Conservation (phyloP, 2,797 vertebrate genomes). For the Manis pentadactyla region DNA sequence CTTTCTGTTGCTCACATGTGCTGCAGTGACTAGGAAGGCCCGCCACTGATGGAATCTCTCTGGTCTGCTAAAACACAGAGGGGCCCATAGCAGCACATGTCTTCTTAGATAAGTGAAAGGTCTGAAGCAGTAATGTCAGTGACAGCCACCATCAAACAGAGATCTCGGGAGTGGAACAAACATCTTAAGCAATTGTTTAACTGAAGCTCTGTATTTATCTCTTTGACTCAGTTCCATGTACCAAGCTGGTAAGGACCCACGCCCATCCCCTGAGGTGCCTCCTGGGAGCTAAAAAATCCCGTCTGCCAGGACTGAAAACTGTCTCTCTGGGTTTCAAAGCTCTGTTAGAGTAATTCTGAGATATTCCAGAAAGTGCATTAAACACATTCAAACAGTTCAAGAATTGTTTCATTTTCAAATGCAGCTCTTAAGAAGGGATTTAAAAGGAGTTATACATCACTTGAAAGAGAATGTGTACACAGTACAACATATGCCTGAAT, state of each 20-base stretch:
- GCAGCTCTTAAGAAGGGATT: background rate
- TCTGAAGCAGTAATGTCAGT: background rate
- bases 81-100: background rate
- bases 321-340: background rate
- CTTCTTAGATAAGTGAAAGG: conserved; percentile 18
- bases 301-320: background rate
- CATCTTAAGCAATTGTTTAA: conserved; percentile 61
- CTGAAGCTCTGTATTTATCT: conserved; percentile 52
- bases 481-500: background rate
- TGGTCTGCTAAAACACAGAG: background rate
- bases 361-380: background rate
- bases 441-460: background rate
- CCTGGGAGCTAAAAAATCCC: background rate
- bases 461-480: background rate
- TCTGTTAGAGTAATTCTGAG: background rate
- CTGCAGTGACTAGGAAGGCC: background rate
- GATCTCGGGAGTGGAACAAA: background rate
- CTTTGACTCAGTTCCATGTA: conserved; percentile 63
- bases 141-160: conserved; percentile 42
- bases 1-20: background rate
- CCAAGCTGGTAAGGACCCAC: conserved; percentile 64
- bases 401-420: background rate
- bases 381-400: background rate
- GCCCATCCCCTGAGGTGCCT: background rate
- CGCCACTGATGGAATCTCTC: accelerated